Conservation (phyloP, 2,888 invertebrate genomes). For the Kryphioiulus occultus region DNA sequence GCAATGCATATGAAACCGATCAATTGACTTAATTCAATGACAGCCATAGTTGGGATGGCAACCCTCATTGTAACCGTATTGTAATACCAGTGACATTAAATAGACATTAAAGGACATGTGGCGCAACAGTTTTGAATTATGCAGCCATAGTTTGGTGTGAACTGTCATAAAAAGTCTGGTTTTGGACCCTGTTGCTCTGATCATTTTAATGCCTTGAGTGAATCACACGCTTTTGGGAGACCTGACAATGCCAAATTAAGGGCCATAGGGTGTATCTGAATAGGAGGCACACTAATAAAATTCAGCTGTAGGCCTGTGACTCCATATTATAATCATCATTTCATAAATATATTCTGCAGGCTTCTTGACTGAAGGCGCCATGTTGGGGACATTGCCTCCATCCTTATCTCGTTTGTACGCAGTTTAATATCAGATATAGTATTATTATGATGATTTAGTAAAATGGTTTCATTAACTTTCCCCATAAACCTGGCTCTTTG, state of each 20-base stretch:
- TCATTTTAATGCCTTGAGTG: background rate
- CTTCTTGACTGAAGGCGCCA: background rate
- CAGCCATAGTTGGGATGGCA: background rate
- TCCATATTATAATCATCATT: background rate
- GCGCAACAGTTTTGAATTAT: background rate
- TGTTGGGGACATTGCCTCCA: constrained; percentile 6
- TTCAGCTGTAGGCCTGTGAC: background rate
- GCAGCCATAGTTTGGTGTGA: background rate
- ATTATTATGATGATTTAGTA: constrained; percentile 11
- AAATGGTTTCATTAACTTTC: constrained; percentile 20
- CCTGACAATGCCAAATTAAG: background rate
- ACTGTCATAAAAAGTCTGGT: background rate
- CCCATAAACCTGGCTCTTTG: background rate
- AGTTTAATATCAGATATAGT: constrained; percentile 22
- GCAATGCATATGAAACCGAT: background rate
- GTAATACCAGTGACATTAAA: background rate
- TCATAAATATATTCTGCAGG: constrained; percentile 1
- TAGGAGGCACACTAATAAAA: background rate
- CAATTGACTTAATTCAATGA: background rate
- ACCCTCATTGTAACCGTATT: background rate
- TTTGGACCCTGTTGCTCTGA: background rate
- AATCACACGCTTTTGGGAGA: background rate
- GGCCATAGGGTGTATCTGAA: background rate
- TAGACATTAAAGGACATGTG: constrained; percentile 25
- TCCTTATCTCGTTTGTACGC: background rate